Evolutionary conservation across 2,888 invertebrate genomes (phyloP).

Genomic region (Laothoe populi): DNA sequence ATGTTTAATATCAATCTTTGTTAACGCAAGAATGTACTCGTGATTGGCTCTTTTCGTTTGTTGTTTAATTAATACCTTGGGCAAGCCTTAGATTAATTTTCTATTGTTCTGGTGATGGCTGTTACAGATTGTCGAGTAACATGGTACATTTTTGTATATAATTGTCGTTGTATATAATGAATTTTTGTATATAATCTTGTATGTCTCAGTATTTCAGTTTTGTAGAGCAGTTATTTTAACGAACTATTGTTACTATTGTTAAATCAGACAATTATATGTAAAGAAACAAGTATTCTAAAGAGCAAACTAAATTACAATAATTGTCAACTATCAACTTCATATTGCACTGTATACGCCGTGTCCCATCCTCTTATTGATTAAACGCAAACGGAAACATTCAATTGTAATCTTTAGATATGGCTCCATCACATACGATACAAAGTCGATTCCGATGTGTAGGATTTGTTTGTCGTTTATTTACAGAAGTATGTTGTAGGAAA

Average conservation of each 20-base stretch:
- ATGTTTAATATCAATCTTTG: conserved; percentile 19
- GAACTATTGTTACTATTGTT: too few relatives aligned
- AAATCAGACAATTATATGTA: too few relatives aligned
- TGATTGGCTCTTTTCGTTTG: conserved; percentile 7
- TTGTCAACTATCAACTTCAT: conserved; percentile 22
- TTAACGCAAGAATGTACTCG: neutral
- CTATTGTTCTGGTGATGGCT: conserved; percentile 7
- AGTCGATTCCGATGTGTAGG: conserved; percentile 8
- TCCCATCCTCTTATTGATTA: conserved; percentile 43
- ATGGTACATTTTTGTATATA: neutral
- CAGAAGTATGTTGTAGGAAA: neutral
- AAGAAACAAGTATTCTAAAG: neutral
- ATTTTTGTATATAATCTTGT: too few relatives aligned
- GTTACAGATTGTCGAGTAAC: neutral
- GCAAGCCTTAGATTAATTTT: conserved; percentile 9
- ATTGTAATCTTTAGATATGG: conserved; percentile 46
- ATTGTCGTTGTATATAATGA: neutral
- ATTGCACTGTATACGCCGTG: conserved; percentile 22
- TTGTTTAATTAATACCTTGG: conserved; percentile 22
- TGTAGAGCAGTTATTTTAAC: too few relatives aligned
- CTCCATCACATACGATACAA: conserved; percentile 24
- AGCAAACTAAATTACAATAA: conserved; percentile 4
- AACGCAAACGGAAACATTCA: conserved; percentile 72
- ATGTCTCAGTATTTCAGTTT: neutral
- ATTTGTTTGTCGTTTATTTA: neutral